Evolutionary conservation across 2,888 invertebrate species (phyloP).

Genomic region (Serripes groenlandicus): DNA sequence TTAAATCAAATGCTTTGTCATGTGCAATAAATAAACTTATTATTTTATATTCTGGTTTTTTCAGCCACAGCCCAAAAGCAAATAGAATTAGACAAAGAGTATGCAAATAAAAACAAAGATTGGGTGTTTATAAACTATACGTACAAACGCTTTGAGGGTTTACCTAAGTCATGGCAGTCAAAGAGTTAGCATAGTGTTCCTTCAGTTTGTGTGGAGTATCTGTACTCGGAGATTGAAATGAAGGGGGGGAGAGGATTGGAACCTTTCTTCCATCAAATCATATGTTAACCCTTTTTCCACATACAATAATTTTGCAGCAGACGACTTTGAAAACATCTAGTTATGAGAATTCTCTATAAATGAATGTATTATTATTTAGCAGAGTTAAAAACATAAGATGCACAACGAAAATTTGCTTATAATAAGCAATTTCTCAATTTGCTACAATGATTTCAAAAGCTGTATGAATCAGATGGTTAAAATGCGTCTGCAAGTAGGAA

Average conservation of each 20-base stretch:
- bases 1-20: no score
- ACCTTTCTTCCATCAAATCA: neutral
- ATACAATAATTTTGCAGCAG: neutral
- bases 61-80: slow-evolving; percentile 61
- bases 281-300: neutral
- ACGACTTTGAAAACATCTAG: neutral
- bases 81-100: slow-evolving; percentile 52
- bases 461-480: no score
- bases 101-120: slow-evolving; percentile 90
- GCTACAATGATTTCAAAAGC: no score
- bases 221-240: neutral
- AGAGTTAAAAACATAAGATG: no score
- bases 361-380: no score
- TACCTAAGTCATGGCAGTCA: slow-evolving; percentile 88
- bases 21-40: no score
- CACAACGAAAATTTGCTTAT: no score
- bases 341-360: no score
- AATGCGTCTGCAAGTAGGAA: no score
- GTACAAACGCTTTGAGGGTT: slow-evolving; percentile 99
- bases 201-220: neutral
- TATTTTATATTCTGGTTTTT: slow-evolving; percentile 31
- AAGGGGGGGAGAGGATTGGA: neutral
- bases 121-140: slow-evolving; percentile 99
- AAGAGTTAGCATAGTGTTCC: slow-evolving; percentile 54
- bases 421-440: no score